Evolutionary conservation across 2,888 invertebrate species (phyloP), one percentile per base, ranked within the genome.

Genomic region (Drosophila neutralis): DNA sequence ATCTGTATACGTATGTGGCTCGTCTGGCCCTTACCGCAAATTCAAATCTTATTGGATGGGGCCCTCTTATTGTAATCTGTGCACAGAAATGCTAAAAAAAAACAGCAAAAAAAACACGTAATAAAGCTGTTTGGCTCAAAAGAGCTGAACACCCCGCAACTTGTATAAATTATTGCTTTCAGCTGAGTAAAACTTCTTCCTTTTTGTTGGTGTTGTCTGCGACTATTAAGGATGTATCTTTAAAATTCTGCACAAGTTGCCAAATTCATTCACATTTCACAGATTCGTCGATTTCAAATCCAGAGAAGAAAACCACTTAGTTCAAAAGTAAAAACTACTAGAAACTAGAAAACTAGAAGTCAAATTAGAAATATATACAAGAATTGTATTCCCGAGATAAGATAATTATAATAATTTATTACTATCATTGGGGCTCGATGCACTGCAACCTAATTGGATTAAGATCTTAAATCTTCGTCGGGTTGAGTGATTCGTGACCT

Each of bases 31-130:
- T 52, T 13, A 8, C 66, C 53, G 33, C 71, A 70, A 80, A 67
- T 76, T 76, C 66, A 58, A 61, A 48, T 35, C 57, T 48, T 58
- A 74, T 70, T 75, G 57, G 64, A 70, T 61, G 52, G 29, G 33
- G 53, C 63, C 42, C 29, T 38, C 29, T 63, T 40, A 31, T 45
- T 52, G 33, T 35, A 57, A 29, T 35, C 51, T 62, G 18, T 31
- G 29, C 27, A 29, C 65, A 2, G 18, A 13, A 21, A 60, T 31
- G 36, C 0, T 8, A 54, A n/a, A n/a, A 29, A 21, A 13, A 21
- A 40, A 33, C n/a, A 2, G n/a, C 29, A 24, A 21, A 27, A 27
- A 13, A 40, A 21, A 1, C 6, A 21, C 42, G 10, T 2, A 21
- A 21, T 40, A 38, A 38, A n/a, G 27, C n/a, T 56, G 38, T 21